Evolutionary conservation across 2,888 invertebrate species (phyloP).

Genomic region (Callinectes sapidus): DNA sequence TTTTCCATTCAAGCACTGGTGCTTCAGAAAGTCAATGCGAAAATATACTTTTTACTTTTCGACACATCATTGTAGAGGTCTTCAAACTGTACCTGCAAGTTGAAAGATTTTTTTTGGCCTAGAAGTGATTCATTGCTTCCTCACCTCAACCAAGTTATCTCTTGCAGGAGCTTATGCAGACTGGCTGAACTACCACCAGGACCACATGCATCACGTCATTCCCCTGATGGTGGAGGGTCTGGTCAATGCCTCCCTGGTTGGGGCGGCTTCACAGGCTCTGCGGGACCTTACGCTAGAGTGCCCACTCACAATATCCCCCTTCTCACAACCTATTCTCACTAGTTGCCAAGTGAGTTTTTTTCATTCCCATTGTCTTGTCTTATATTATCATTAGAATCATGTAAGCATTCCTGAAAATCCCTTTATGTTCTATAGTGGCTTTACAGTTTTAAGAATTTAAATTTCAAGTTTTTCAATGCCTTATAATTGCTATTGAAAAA

Average conservation of each 20-base stretch:
- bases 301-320: conserved; percentile 84
- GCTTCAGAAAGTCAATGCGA: no score
- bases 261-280: conserved; percentile 89
- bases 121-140: neutral
- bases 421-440: no score
- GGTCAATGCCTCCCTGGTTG: conserved; percentile 82
- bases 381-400: neutral
- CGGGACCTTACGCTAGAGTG: conserved; percentile 92
- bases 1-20: no score
- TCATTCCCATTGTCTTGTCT: neutral
- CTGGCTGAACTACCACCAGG: conserved; percentile 87
- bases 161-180: conserved; percentile 86
- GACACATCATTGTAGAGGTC: neutral
- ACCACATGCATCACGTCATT: conserved; percentile 82
- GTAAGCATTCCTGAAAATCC: no score
- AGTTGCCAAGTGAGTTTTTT: conserved; percentile 78
- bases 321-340: conserved; percentile 85
- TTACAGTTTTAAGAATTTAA: no score
- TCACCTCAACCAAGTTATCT: neutral
- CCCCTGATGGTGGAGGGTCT: conserved; percentile 83
- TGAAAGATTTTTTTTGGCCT: neutral
- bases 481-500: no score
- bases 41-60: no score
- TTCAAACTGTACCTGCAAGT: neutral
- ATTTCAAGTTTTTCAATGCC: no score